These are phyloP conservation scores for Oncorhynchus mykiss DNA, from an alignment of 2,113 vertebrate species.

Conservation along the genomic window DNA sequence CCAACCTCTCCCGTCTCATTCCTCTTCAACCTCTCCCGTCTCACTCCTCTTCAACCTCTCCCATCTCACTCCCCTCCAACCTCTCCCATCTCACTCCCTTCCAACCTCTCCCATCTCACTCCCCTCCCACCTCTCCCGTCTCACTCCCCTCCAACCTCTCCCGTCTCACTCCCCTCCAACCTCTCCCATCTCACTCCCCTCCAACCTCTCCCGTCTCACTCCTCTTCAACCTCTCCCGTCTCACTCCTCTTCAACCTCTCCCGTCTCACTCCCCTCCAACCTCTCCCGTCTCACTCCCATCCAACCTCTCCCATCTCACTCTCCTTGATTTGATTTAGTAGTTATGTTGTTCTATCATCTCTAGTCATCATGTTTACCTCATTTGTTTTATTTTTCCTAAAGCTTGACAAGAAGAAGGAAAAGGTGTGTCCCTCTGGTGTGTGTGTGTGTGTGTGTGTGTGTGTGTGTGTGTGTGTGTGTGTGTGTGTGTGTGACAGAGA, in stretches of 20 bases:
- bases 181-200: not conserved
- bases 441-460: conserved; percentile 3
- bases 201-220: not conserved
- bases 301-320: not conserved
- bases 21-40: too few relatives aligned
- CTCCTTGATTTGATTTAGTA: not conserved
- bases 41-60: too few relatives aligned
- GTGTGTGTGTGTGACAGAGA: conserved; percentile 4
- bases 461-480: conserved; percentile 10
- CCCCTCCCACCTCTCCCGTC: too few relatives aligned
- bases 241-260: not conserved
- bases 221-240: not conserved
- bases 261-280: not conserved
- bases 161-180: too few relatives aligned
- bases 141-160: too few relatives aligned
- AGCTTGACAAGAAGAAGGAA: conserved; percentile 62
- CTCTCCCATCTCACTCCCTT: not conserved
- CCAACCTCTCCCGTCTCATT: too few relatives aligned
- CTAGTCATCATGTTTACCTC: not conserved
- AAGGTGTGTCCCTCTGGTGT: conserved; percentile 52
- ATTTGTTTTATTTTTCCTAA: conserved; percentile 2
- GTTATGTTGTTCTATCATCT: not conserved
- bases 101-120: too few relatives aligned
- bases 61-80: too few relatives aligned
- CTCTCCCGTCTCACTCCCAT: not conserved